Evolutionary conservation across 2,797 vertebrate species (phyloP), one percentile per base, ranked within the genome.

Genomic region (Anguilla pacifica): DNA sequence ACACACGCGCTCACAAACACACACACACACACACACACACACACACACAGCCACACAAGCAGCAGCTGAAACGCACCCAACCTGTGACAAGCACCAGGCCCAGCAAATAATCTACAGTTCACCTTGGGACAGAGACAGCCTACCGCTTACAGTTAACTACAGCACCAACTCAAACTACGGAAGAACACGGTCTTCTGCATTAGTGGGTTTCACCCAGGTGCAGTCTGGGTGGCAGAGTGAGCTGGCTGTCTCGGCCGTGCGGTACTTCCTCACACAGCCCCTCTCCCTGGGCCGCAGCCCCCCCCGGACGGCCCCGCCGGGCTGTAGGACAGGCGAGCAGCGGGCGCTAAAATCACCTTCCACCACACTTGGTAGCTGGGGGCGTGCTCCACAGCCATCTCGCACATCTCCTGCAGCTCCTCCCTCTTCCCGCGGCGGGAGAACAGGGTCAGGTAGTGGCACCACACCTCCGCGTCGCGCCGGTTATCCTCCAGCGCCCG

Each of bases 361-460:
- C 98, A 98, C 97, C 98, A 99, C 83, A 98, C 97, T 67, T 94
- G 92, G 43, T 97, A 96, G 92, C 97, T 94, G 0, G 98, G 96
- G 0, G 98, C 97, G 83, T 99, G 98, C 90, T 98, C 98, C 93
- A 99, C 97, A 0, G 98, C 98, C 94, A 97, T 99, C 94, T 99
- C 98, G 85, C 98, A 99, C 98, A 99, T 99, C 95, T 99, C 98
- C 93, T 98, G 97, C 51, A 99, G 95, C 90, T 99, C 98, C 2
- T 98, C 97, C 72, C 95, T 94, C 88, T 95, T 97, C 89, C 97
- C 98, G 22, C 98, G 96, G 70, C 97, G 96, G 64, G 97, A 97
- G 91, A 99, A 99, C 74, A 99, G 95, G 10, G 92, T 94, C 90
- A 99, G 97, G 92, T 99, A 99, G 95, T 99, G 98, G 89, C 96